phyloP scores from a whole-genome alignment of 35 echinoderm and acorn worm species.

The Heliocidaris erythrogramma region DNA sequence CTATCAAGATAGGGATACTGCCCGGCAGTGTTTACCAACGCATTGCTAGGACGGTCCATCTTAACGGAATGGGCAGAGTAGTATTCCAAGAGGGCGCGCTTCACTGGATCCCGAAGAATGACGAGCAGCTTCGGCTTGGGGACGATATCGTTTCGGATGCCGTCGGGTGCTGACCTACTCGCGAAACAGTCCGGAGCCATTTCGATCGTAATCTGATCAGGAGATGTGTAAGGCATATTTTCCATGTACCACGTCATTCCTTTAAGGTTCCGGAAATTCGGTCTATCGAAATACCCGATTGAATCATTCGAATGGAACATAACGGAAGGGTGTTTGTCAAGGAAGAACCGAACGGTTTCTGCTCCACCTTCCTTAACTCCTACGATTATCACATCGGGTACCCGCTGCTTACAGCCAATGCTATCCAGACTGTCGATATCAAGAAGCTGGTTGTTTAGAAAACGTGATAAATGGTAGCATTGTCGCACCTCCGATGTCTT shows the following conservation, averaged over 20 bases:
- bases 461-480: not conserved
- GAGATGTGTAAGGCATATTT: constrained; percentile 56
- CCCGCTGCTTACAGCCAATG: constrained; percentile 5
- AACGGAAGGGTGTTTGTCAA: constrained; percentile 67
- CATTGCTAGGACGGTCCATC: not conserved
- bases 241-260: constrained; percentile 72
- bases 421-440: not conserved
- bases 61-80: constrained; percentile 28
- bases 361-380: constrained; percentile 78
- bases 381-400: constrained; percentile 62
- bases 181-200: constrained; percentile 75
- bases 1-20: constrained; percentile 57
- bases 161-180: constrained; percentile 43
- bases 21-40: not conserved
- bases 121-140: constrained; percentile 62
- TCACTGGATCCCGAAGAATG: constrained; percentile 67
- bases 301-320: constrained; percentile 26
- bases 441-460: not conserved
- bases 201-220: constrained; percentile 68
- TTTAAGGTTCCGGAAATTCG: constrained; percentile 20
- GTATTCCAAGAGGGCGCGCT: constrained; percentile 67
- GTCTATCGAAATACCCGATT: constrained; percentile 63
- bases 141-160: constrained; percentile 50
- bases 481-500: not conserved
- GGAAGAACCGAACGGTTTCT: constrained; percentile 53